phyloP scores from a whole-genome alignment of 2,113 vertebrate genomes.

The Pygoscelis adeliae region DNA sequence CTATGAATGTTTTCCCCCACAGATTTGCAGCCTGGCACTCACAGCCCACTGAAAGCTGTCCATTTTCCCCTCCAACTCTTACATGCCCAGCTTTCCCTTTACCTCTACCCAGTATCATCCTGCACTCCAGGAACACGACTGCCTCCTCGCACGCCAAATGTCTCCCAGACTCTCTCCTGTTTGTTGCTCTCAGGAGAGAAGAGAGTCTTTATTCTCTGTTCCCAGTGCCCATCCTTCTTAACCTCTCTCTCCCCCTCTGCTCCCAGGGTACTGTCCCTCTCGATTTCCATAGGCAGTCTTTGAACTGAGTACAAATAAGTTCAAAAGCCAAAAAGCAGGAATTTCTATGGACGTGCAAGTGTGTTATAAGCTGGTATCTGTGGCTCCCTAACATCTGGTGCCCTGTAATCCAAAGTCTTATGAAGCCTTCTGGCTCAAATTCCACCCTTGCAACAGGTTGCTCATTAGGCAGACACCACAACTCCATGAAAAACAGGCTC shows the following conservation, averaged over 20 bases:
- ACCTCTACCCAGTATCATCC: not conserved
- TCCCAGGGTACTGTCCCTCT: not conserved
- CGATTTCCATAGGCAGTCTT: not conserved
- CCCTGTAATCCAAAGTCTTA: not conserved
- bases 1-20: not conserved
- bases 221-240: not conserved
- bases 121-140: not conserved
- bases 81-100: not conserved
- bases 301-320: not conserved
- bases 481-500: not conserved
- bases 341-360: not conserved
- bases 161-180: not conserved
- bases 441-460: not conserved
- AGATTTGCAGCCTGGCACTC: not conserved
- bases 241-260: not conserved
- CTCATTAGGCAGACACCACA: not conserved
- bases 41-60: not conserved
- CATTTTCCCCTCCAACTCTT: not conserved
- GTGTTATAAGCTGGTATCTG: not conserved
- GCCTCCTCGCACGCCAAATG: rapidly evolving
- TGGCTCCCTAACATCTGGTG: not conserved
- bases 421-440: not conserved
- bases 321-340: not conserved
- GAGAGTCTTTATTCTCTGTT: not conserved
- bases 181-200: not conserved